Evolutionary conservation across 1,140 invertebrate species (phyloP).

Genomic region (Elymnias hypermnestra): DNA sequence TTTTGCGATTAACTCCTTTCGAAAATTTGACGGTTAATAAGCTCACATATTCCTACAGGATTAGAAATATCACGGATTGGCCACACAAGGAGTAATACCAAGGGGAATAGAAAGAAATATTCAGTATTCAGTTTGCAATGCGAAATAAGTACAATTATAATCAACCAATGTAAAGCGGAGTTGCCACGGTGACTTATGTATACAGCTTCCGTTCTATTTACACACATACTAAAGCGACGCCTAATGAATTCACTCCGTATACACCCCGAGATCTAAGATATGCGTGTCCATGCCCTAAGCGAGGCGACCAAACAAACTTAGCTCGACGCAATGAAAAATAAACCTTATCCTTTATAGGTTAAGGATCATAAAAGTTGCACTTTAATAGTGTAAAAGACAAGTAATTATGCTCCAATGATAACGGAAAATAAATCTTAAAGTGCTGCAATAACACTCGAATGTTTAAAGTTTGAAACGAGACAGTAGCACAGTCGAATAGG

Average conservation of each 20-base stretch:
- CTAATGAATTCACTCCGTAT: constrained; percentile 63
- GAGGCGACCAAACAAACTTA: constrained; percentile 19
- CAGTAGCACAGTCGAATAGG: constrained; percentile 37
- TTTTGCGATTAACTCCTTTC: no score
- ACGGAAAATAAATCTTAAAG: constrained; percentile 33
- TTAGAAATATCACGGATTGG: no score
- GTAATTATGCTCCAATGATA: constrained; percentile 31
- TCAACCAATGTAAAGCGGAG: constrained; percentile 14
- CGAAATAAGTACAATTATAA: no score
- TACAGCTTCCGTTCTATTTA: constrained; percentile 65
- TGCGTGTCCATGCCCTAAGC: constrained; percentile 48
- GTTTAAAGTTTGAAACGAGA: constrained; percentile 26
- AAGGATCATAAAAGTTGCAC: constrained; percentile 18
- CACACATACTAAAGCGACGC: constrained; percentile 50
- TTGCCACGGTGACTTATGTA: constrained; percentile 51
- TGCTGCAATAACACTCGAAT: constrained; percentile 21
- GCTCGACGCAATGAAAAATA: constrained; percentile 13
- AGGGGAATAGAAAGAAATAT: no score
- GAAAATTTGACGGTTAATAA: no score
- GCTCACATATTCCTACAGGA: no score
- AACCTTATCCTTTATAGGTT: constrained; percentile 20
- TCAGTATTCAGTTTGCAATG: no score
- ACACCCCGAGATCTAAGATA: constrained; percentile 64
- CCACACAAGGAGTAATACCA: no score
- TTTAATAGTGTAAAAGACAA: constrained; percentile 19